Base-by-base conservation (phyloP, 2,113 vertebrate genomes). In the Chrysochloris asiatica region DNA sequence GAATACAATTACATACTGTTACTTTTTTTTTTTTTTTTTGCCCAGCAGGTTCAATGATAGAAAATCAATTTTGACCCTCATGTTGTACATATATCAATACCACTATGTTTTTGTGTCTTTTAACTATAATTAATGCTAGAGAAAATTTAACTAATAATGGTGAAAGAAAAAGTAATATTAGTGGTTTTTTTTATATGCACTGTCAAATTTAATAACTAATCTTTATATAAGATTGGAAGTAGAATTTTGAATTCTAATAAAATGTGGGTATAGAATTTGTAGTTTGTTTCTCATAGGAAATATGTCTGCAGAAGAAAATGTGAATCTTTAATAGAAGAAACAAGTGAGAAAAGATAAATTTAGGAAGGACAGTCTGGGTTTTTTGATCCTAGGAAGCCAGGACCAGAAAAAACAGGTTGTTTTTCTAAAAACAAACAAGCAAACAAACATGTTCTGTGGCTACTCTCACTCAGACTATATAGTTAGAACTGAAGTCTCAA, bases 331-430 rank as follows among this genome's bases (percentile, higher is more conserved):
- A 94, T 95, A 95, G 90, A 95, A 96, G 94, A 93, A 95, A 92
- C 63, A 95, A 97, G 87, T 96, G 94, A 97, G 97, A 95, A 96
- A 96, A 96, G 95, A 96, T 95, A 96, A 79, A 95, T 97, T 97
- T 94, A 83, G 93, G 61, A 92, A 97, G 95, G 95, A 93, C 95
- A 93, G 79, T 95, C 81, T 92, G 88, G 96, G 90, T 97, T 98
- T 98, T 98, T 98, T 97, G 97, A 96, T 97, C 89, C 75, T 96
- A 83, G 83, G 88, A 96, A 95, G 91, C 83, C 94, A 94, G 95
- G 95, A 94, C 90, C 67, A 86, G 96, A 97, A 96, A 95, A 88
- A 67, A 78, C 92, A 88, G 47, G 79, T 92, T 96, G 65, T 95
- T 96, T 93, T 67, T 88, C 52, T 52, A 75, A 77, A 89, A 59